Percentiles rank a stretch among this genome's conserved stretches.
Conservation (phyloP, 2,113 vertebrate species). For the Nesoenas mayeri region DNA sequence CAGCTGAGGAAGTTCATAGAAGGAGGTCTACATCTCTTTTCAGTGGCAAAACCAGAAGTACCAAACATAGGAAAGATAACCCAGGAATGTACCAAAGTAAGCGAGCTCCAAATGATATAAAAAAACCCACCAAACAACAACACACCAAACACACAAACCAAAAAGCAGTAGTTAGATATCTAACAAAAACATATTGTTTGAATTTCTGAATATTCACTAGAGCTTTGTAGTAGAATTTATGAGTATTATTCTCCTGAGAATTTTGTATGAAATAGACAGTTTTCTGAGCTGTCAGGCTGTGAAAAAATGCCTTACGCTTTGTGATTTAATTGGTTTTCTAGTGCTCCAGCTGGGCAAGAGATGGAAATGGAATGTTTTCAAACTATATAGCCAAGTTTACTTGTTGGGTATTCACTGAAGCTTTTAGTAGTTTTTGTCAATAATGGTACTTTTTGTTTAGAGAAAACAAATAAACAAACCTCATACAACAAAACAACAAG, state of each 20-base stretch:
- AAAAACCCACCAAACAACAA: neutral
- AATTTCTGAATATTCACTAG: neutral
- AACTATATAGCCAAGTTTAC: neutral
- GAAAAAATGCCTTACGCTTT: neutral
- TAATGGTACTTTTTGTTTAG: neutral
- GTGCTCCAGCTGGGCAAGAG: neutral
- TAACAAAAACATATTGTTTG: neutral
- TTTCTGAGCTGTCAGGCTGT: neutral
- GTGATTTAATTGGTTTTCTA: neutral
- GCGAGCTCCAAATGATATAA: neutral
- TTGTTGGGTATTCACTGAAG: neutral
- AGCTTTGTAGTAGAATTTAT: neutral
- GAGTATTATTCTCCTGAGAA: neutral
- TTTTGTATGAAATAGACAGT: neutral
- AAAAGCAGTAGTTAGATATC: neutral
- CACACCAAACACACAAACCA: neutral
- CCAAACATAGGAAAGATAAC: neutral
- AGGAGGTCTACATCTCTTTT: neutral
- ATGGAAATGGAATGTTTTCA: neutral
- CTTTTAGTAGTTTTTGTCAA: neutral
- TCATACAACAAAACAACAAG: fast-evolving
- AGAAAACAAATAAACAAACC: neutral
- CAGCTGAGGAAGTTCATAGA: neutral
- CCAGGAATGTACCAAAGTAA: neutral
- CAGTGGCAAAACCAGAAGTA: neutral